phyloP scores from a whole-genome alignment of 2,113 vertebrate species.

The Cisticola juncidis region DNA sequence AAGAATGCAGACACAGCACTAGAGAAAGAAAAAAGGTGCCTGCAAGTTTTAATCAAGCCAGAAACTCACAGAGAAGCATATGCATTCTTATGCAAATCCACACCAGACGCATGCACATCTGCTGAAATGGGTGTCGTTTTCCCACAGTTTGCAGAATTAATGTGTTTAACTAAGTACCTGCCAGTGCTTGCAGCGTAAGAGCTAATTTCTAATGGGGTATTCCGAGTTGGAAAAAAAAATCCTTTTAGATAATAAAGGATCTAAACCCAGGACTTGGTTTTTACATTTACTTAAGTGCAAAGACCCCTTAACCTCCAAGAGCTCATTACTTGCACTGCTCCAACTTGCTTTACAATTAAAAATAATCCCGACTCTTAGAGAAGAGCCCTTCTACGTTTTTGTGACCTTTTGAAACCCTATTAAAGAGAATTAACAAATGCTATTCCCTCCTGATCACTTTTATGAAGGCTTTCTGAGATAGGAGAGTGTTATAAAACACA shows the following conservation, averaged over 20 bases:
- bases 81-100: conserved; percentile 57
- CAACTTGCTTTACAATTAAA: conserved; percentile 34
- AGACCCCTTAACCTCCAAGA: conserved; percentile 1
- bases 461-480: neutral
- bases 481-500: neutral
- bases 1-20: neutral
- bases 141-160: conserved; percentile 58
- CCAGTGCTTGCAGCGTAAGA: neutral
- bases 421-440: conserved; percentile 14
- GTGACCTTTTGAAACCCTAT: conserved; percentile 26
- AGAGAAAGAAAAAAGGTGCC: conserved; percentile 15
- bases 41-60: conserved; percentile 47
- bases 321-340: neutral
- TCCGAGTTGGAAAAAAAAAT: neutral
- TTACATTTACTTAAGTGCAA: conserved; percentile 23
- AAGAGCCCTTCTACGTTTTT: neutral
- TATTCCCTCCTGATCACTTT: neutral
- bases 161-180: conserved; percentile 50
- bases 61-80: conserved; percentile 5
- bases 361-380: neutral
- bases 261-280: neutral
- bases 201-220: conserved; percentile 30
- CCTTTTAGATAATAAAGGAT: neutral
- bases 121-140: conserved; percentile 40
- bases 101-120: conserved; percentile 12